Conservation (phyloP, 2,797 vertebrate genomes). For the Benthosema pterotum region DNA sequence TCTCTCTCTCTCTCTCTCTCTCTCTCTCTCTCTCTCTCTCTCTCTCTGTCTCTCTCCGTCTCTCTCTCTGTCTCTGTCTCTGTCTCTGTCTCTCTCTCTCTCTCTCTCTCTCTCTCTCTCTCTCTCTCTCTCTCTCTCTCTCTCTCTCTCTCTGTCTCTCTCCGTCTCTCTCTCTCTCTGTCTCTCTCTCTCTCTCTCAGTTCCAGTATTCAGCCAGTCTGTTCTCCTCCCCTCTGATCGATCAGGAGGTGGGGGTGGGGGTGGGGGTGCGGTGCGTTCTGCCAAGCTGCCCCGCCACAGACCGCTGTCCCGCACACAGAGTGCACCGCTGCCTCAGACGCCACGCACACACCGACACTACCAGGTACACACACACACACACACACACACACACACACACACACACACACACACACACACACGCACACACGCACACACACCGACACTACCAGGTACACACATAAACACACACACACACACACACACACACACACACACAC, state of each 20-base stretch:
- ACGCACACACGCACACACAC: neutral
- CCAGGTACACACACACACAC: slow-evolving; percentile 58
- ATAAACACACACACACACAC: neutral
- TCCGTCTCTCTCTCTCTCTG: neutral
- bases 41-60: too few relatives aligned
- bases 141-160: neutral
- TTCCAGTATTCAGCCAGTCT: slow-evolving; percentile 91
- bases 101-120: neutral
- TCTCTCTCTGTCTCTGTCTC: too few relatives aligned
- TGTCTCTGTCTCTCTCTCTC: too few relatives aligned
- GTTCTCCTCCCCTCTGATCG: slow-evolving; percentile 90
- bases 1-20: too few relatives aligned
- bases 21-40: too few relatives aligned
- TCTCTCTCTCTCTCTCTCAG: slow-evolving; percentile 54
- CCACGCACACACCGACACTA: slow-evolving; percentile 93
- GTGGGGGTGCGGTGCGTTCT: slow-evolving; percentile 80
- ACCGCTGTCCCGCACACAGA: slow-evolving; percentile 92
- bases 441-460: neutral
- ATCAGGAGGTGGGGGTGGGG: slow-evolving; percentile 76
- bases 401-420: slow-evolving; percentile 56
- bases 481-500: neutral
- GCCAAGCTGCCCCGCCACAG: slow-evolving; percentile 91
- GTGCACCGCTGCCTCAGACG: slow-evolving; percentile 91
- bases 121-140: neutral
- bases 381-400: neutral